Base-by-base conservation (phyloP, 2,797 vertebrate species). In the Dryobates pubescens region DNA sequence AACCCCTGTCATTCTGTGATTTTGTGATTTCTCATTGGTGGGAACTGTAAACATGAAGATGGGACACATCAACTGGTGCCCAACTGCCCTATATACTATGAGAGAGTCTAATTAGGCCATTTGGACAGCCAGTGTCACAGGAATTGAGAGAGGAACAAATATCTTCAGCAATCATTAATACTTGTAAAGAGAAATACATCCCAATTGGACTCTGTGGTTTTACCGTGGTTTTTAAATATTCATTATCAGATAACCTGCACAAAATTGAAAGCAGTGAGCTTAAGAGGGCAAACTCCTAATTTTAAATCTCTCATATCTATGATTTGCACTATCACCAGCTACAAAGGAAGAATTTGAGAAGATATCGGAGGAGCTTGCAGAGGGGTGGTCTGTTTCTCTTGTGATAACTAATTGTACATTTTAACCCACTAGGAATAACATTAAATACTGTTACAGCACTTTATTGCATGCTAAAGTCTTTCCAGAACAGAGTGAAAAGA, bases 41-140 rank as follows among this genome's bases (percentile, higher is more conserved):
- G 15, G 24, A 82, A 65, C 16, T 0, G 1, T n/a, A 26, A 29
- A 1, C 4, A 1, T 49, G 16, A 72, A 38, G 58, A 32, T 53
- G 22, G 30, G 3, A 72, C 26, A 41, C 4, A 59, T 11, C 22
- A 58, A 45, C 3, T 36, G 30, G 6, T 41, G 29, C 32, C 17
- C 56, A 82, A 7, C 8, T 62, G 24, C 51, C 36, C 27, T 82
- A 29, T 7, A 19, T 53, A 79, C 17, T n/a, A n/a, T n/a, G 69
- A 75, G 26, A 70, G 5, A 58, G 9, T 7, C 6, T 58, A 75
- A 62, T 59, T 23, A 34, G 34, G 22, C 13, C 8, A 69, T 30
- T 18, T 65, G 22, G 15, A 36, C 58, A 56, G 16, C 3, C 26
- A 17, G 12, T n/a, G n/a, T 73, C 16, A 38, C 20, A 73, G 61